These are phyloP conservation scores for Phoenicopterus ruber DNA, from an alignment of 2,113 vertebrate species.

Conservation along the genomic window DNA sequence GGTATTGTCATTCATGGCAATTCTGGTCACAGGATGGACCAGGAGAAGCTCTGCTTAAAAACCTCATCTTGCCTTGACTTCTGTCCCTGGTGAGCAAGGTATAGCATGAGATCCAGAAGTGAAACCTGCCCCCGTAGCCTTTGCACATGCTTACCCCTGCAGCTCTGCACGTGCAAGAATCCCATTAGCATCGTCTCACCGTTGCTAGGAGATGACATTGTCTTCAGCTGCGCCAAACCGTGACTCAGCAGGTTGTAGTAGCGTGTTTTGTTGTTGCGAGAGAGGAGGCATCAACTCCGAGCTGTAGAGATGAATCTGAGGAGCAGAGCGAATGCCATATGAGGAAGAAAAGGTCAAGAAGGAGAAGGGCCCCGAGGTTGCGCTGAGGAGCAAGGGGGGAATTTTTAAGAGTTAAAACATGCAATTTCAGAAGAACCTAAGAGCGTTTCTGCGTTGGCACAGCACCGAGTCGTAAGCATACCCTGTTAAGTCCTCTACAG, in stretches of 20 bases:
- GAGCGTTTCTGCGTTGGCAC: not conserved
- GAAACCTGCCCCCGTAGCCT: not conserved
- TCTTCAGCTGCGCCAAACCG: not conserved
- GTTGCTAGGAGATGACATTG: not conserved
- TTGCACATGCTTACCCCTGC: not conserved
- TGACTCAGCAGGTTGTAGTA: constrained; percentile 35
- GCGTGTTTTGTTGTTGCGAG: not conserved
- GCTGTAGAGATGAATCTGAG: not conserved
- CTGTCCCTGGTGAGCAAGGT: not conserved
- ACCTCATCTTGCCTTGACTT: not conserved
- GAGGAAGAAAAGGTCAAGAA: not conserved
- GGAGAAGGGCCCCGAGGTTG: not conserved
- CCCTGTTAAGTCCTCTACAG: fast-evolving
- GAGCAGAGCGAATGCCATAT: fast-evolving
- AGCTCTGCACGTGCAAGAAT: not conserved
- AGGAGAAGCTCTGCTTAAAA: not conserved
- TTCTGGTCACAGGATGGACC: not conserved
- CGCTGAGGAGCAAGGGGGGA: not conserved
- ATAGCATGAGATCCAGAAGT: not conserved
- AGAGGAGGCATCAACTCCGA: not conserved
- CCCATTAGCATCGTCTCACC: not conserved
- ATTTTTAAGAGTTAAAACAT: not conserved
- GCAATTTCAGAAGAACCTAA: not conserved
- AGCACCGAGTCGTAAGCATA: not conserved
- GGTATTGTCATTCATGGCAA: not conserved